Percentiles rank a stretch among this genome's conserved stretches.
Evolutionary conservation across 2,888 invertebrate species (phyloP).

Genomic region (Phyto melanocephala): DNA sequence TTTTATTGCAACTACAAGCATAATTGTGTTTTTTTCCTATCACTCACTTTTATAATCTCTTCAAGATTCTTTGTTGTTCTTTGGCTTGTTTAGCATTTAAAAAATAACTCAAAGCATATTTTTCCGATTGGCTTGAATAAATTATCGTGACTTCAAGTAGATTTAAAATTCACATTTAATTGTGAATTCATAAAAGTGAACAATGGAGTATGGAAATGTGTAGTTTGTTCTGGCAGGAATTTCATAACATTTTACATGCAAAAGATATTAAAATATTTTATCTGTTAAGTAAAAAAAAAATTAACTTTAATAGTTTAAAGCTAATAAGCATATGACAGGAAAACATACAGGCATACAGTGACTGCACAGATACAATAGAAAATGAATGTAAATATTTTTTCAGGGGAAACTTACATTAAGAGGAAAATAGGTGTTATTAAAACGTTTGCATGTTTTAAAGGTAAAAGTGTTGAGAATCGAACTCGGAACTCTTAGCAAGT

Average conservation of each 20-base stretch:
- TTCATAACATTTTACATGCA: constrained; percentile 54
- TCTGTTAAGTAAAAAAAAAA: constrained; percentile 6
- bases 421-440: too few species aligned
- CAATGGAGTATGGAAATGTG: too few species aligned
- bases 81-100: too few species aligned
- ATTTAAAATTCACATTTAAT: constrained; percentile 3
- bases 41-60: background rate
- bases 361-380: background rate
- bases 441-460: too few species aligned
- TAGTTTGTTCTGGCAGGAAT: background rate
- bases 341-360: background rate
- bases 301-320: constrained; percentile 32
- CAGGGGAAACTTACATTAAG: too few species aligned
- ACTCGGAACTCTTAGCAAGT: too few species aligned
- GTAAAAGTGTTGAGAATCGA: too few species aligned
- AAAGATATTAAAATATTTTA: constrained; percentile 62
- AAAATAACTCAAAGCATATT: too few species aligned
- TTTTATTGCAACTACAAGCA: background rate
- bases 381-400: constrained; percentile 10
- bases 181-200: constrained; percentile 42
- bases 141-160: constrained; percentile 20
- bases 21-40: background rate
- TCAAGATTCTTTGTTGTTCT: background rate
- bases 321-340: constrained; percentile 47
- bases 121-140: background rate